Evolutionary conservation across 2,888 invertebrate species (phyloP), one percentile per base, ranked within the genome.

Genomic region (Capitulum mitella): DNA sequence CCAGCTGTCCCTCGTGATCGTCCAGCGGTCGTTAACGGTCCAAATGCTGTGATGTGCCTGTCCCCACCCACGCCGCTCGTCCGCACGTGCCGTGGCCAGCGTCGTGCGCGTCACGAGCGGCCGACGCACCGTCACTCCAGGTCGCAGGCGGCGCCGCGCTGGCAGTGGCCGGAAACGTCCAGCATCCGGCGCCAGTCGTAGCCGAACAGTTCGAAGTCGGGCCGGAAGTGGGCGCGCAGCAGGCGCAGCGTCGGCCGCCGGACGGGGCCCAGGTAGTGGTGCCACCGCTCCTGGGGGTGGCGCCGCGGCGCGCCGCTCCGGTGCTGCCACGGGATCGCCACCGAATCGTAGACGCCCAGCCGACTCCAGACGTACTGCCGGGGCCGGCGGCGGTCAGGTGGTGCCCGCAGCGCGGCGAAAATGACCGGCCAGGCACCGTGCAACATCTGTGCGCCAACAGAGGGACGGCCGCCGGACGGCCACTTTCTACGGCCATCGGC

Each of bases 181-280:
- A 70, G 70, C 70, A 70, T 70, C 16, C 3, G 5, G 19, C 70
- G 8, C 70, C 70, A 70, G 37, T 37, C 37, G 70, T 70, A 70
- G 34, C 70, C 70, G 37, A 70, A 70, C 70, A 70, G 16, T 34
- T 70, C 37, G 37, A 70, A 70, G 37, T 70, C 70, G 37, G 70
- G 70, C 70, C 37, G 34, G 70, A 70, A 70, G 16, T 16, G 70
- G 19, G 6, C 3, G 70, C 70, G 70, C 70, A 70, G 70, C 37
- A 19, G 70, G 2, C 19, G 70, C 3, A 70, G 19, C 0, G 70
- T 37, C 37, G 34, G 37, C 19, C 1, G 10, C 19, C 70, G 70
- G 16, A 70, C 19, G 34, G 70, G 70, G 6, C 16, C 14, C 34
- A 70, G 16, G 70, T 70, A 70, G 70, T n/a, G 29, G 29, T 29